Percentiles rank a stretch among this genome's conserved stretches.
These are phyloP conservation scores for Zaprionus tsacasi DNA, from an alignment of 1,140 invertebrate genomes.

Conservation along the genomic window DNA sequence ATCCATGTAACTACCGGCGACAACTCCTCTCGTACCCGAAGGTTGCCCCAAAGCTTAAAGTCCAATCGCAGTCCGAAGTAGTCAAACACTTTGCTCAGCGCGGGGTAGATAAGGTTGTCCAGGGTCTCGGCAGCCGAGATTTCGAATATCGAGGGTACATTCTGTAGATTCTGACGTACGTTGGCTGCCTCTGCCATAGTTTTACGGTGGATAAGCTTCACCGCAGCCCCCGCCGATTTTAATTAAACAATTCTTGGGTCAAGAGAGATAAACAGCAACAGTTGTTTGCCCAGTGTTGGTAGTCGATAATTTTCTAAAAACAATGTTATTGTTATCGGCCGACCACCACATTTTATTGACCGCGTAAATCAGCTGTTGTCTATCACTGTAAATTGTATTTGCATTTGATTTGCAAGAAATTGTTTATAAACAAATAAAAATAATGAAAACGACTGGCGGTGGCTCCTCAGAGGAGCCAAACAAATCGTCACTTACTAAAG, in stretches of 20 bases:
- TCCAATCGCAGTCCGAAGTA: conserved; percentile 74
- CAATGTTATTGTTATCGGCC: background rate
- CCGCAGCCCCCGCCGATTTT: background rate
- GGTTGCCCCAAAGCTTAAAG: conserved; percentile 74
- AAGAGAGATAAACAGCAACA: conserved; percentile 26
- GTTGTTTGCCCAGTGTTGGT: conserved; percentile 18
- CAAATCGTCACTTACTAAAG: conserved; percentile 62
- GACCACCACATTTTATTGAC: conserved; percentile 2
- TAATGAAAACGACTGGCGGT: conserved; percentile 69
- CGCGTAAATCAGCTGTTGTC: conserved; percentile 26
- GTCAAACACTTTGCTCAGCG: conserved; percentile 79
- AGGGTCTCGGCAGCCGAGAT: conserved; percentile 78
- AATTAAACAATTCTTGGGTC: background rate
- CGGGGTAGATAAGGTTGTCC: conserved; percentile 80
- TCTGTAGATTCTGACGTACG: conserved; percentile 78
- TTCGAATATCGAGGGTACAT: conserved; percentile 81
- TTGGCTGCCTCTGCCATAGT: conserved; percentile 74
- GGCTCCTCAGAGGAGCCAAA: conserved; percentile 60
- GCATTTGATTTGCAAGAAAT: conserved; percentile 3
- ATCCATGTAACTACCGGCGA: conserved; percentile 73
- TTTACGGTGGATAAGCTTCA: background rate
- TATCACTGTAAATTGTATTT: background rate
- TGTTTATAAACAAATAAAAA: conserved; percentile 25
- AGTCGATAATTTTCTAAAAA: background rate
- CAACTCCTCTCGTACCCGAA: conserved; percentile 66